These are phyloP conservation scores for Theristus sp. DNA, from an alignment of 2,888 invertebrate genomes.

Conservation along the genomic window DNA sequence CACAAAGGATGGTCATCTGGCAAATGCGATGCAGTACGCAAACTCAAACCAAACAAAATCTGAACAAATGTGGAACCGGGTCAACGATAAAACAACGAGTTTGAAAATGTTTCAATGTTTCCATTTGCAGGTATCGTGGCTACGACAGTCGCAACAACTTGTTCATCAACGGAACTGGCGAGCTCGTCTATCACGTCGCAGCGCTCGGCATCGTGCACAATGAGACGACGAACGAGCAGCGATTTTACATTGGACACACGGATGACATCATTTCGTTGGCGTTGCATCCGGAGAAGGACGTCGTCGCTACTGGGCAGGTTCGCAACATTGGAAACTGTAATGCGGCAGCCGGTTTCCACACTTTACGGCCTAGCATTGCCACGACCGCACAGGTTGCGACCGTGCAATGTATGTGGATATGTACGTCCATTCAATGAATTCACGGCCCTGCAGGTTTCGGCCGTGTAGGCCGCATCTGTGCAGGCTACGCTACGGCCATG, in stretches of 20 bases:
- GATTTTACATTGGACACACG: constrained; percentile 33
- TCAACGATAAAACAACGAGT: too few species aligned
- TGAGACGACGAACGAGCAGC: constrained; percentile 28
- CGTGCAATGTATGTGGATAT: too few species aligned
- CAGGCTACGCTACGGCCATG: too few species aligned
- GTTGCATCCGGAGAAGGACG: constrained; percentile 32
- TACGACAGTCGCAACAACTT: constrained; percentile 35
- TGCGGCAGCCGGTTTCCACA: too few species aligned
- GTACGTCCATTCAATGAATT: too few species aligned
- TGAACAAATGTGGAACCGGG: background rate
- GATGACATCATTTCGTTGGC: constrained; percentile 35
- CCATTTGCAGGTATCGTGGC: constrained; percentile 30
- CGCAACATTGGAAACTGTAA: too few species aligned
- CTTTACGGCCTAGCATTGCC: too few species aligned
- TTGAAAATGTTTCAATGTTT: background rate
- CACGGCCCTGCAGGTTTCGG: too few species aligned
- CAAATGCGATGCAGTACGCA: background rate
- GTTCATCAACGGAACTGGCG: constrained; percentile 30
- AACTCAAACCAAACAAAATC: background rate
- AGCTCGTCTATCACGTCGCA: constrained; percentile 34
- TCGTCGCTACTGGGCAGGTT: constrained; percentile 36
- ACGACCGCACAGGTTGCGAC: too few species aligned
- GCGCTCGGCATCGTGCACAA: constrained; percentile 33
- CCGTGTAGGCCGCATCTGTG: too few species aligned
- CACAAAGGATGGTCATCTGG: background rate